Conservation (phyloP, 2,797 vertebrate genomes). For the Pteropus rufus region DNA sequence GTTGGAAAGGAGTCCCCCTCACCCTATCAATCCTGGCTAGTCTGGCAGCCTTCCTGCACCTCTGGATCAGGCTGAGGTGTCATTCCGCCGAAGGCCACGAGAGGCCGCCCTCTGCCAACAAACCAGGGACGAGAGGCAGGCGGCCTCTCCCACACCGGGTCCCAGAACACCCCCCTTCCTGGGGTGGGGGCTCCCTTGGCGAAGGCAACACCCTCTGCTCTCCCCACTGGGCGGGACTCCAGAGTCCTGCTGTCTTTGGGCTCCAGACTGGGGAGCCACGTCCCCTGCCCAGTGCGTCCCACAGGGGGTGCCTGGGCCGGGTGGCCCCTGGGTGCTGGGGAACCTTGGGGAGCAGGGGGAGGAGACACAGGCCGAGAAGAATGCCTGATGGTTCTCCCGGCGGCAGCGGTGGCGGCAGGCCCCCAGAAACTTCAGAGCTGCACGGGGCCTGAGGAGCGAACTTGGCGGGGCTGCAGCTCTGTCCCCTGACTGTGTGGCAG, state of each 20-base stretch:
- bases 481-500: fast-evolving
- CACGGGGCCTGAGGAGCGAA: neutral
- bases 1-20: fast-evolving
- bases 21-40: neutral
- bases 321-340: neutral
- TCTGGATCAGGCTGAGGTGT: neutral
- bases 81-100: neutral
- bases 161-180: neutral
- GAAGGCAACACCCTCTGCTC: neutral
- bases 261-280: neutral
- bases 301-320: neutral
- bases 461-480: neutral
- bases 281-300: too few species aligned
- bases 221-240: neutral
- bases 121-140: neutral
- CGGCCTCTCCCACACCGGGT: neutral
- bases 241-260: neutral
- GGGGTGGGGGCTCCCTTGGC: neutral
- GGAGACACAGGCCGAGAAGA: neutral
- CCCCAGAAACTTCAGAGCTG: neutral
- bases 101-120: neutral
- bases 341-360: too few species aligned
- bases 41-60: neutral
- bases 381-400: fast-evolving
- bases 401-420: too few species aligned